Percentiles rank a stretch among this genome's conserved stretches.
phyloP scores from a whole-genome alignment of 2,888 invertebrate genomes.

The Teinopalpus imperialis region DNA sequence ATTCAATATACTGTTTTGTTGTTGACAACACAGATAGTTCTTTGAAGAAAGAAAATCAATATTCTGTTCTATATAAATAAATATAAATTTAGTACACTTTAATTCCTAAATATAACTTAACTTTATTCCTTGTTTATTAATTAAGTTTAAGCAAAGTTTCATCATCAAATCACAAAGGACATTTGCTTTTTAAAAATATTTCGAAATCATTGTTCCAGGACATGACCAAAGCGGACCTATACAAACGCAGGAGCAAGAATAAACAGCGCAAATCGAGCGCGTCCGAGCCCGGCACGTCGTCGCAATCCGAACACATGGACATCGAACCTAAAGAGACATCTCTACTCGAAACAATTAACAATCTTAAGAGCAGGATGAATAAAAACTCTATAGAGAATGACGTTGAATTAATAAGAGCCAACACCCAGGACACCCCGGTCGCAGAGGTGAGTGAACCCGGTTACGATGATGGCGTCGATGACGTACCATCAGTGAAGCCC shows the following conservation, averaged over 20 bases:
- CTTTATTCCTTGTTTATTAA: no score
- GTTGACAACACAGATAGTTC: no score
- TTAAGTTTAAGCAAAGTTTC: no score
- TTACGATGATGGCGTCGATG: conserved; percentile 46
- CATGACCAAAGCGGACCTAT: conserved; percentile 75
- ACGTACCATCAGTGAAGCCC: conserved; percentile 62
- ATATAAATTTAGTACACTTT: no score
- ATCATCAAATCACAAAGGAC: no score
- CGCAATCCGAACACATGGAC: conserved; percentile 36
- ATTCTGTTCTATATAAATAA: no score
- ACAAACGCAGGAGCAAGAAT: conserved; percentile 71
- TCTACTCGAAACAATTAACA: conserved; percentile 56
- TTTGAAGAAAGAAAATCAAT: no score
- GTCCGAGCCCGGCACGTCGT: conserved; percentile 49
- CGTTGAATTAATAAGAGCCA: conserved; percentile 65
- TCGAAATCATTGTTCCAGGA: conserved; percentile 47
- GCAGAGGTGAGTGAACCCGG: conserved; percentile 46
- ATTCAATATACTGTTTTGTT: no score
- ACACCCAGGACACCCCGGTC: conserved; percentile 59
- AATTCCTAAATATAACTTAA: no score
- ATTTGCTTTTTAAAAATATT: conserved; percentile 16
- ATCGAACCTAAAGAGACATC: conserved; percentile 41
- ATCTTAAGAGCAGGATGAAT: conserved; percentile 59
- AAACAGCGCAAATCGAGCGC: conserved; percentile 56
- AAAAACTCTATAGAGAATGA: conserved; percentile 70